These are phyloP conservation scores for Cherax destructor DNA, from an alignment of 1,140 invertebrate species.

Conservation along the genomic window DNA sequence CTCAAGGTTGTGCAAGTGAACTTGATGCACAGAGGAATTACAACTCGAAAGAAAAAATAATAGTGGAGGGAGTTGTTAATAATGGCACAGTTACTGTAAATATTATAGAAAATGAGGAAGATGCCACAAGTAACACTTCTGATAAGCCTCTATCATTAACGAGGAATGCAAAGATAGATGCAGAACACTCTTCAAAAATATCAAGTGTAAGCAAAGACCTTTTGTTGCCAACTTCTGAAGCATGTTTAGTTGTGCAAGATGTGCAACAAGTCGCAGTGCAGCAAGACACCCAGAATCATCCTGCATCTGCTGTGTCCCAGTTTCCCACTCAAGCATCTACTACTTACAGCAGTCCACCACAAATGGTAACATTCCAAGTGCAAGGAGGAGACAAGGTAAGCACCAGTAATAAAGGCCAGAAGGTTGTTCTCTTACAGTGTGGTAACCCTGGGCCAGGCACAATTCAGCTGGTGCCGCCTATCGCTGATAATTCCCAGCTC, in stretches of 20 bases:
- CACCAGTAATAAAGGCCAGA: slow-evolving; percentile 19
- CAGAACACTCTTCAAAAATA: slow-evolving; percentile 28
- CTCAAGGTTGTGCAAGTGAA: slow-evolving; percentile 32
- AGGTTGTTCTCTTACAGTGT: slow-evolving; percentile 58
- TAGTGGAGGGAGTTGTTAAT: slow-evolving; percentile 51
- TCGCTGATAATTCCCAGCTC: slow-evolving; percentile 45
- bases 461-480: slow-evolving; percentile 51
- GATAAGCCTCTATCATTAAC: not conserved
- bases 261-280: slow-evolving; percentile 26
- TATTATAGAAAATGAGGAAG: slow-evolving; percentile 43
- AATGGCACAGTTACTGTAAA: slow-evolving; percentile 50
- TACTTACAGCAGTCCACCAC: slow-evolving; percentile 17
- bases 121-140: not conserved
- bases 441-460: slow-evolving; percentile 44
- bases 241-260: slow-evolving; percentile 52
- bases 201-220: slow-evolving; percentile 14
- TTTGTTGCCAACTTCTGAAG: slow-evolving; percentile 34
- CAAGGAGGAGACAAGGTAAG: slow-evolving; percentile 33
- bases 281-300: slow-evolving; percentile 4
- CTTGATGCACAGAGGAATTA: not conserved
- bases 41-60: slow-evolving; percentile 32
- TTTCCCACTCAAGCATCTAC: slow-evolving; percentile 18
- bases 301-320: not conserved
- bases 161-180: not conserved
- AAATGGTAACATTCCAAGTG: slow-evolving; percentile 47